Evolutionary conservation across 2,797 vertebrate species (phyloP).

Genomic region (Oophaga sylvatica): DNA sequence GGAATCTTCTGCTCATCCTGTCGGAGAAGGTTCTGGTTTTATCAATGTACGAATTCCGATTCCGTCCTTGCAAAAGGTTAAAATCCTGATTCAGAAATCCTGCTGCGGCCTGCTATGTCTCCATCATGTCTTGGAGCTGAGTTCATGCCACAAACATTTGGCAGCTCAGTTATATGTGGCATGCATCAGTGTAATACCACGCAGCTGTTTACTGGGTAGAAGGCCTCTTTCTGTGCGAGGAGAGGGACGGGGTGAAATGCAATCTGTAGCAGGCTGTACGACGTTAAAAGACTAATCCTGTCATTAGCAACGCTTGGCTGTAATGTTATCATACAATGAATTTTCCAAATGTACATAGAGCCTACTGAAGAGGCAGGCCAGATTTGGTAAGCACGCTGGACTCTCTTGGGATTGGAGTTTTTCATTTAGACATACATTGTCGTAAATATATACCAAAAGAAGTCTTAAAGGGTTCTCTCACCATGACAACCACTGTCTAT

Average conservation of each 20-base stretch:
- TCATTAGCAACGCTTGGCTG: conserved; percentile 64
- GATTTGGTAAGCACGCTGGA: conserved; percentile 6
- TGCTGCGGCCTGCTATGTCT: conserved; percentile 57
- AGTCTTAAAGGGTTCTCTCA: neutral
- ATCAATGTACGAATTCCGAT: conserved; percentile 42
- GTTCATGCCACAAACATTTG: conserved; percentile 61
- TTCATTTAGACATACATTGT: no score
- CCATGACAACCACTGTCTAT: neutral
- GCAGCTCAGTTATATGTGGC: conserved; percentile 64
- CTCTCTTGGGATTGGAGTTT: neutral
- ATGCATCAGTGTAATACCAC: conserved; percentile 67
- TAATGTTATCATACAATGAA: conserved; percentile 33
- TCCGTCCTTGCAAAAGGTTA: conserved; percentile 47
- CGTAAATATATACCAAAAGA: neutral
- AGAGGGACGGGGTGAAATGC: conserved; percentile 57
- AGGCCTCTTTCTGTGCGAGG: conserved; percentile 14
- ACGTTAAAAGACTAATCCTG: conserved; percentile 64
- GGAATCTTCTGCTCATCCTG: neutral
- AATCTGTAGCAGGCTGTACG: conserved; percentile 44
- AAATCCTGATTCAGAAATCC: conserved; percentile 58
- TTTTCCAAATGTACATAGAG: conserved; percentile 52
- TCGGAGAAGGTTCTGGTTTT: conserved; percentile 18
- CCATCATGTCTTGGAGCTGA: conserved; percentile 53
- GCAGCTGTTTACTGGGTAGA: conserved; percentile 69
- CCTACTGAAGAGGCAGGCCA: neutral